Evolutionary conservation across 1,140 invertebrate genomes (phyloP).

Genomic region (Rhyzopertha dominica): DNA sequence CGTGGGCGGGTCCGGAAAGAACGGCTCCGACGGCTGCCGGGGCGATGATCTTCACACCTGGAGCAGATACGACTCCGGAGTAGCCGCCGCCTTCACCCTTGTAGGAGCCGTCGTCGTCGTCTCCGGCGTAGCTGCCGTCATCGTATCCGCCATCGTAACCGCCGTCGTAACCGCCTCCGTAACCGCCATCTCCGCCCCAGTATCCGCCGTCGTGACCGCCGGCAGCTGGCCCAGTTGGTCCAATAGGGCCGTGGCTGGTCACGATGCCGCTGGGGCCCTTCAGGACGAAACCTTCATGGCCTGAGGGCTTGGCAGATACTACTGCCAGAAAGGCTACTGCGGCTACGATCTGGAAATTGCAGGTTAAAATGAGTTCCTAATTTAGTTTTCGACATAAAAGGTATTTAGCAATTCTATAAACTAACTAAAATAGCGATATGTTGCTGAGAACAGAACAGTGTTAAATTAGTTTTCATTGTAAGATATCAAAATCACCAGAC

Average conservation of each 20-base stretch:
- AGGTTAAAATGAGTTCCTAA: too few relatives aligned
- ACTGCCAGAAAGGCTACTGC: constrained; percentile 6
- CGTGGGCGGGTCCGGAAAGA: constrained; percentile 16
- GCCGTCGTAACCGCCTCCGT: neutral
- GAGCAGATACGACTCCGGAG: constrained; percentile 4
- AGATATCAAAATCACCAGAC: too few relatives aligned
- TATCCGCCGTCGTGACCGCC: neutral
- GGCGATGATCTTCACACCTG: constrained; percentile 4
- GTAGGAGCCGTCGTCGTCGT: neutral
- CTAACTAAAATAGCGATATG: too few relatives aligned
- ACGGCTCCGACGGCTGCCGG: constrained; percentile 10
- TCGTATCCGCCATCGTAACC: neutral
- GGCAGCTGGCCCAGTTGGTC: constrained; percentile 4
- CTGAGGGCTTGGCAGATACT: constrained; percentile 1
- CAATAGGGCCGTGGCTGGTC: constrained; percentile 16
- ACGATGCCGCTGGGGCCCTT: constrained; percentile 6
- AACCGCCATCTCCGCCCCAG: neutral
- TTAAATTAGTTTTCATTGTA: too few relatives aligned
- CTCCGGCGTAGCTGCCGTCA: neutral
- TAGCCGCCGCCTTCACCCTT: neutral
- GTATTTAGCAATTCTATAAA: too few relatives aligned
- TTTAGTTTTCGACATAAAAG: too few relatives aligned
- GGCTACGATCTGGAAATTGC: constrained; percentile 12
- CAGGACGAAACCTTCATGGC: constrained; percentile 3
- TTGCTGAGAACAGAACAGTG: too few relatives aligned